phyloP scores from a whole-genome alignment of 2,888 invertebrate species.

The Bedellia somnulentella region DNA sequence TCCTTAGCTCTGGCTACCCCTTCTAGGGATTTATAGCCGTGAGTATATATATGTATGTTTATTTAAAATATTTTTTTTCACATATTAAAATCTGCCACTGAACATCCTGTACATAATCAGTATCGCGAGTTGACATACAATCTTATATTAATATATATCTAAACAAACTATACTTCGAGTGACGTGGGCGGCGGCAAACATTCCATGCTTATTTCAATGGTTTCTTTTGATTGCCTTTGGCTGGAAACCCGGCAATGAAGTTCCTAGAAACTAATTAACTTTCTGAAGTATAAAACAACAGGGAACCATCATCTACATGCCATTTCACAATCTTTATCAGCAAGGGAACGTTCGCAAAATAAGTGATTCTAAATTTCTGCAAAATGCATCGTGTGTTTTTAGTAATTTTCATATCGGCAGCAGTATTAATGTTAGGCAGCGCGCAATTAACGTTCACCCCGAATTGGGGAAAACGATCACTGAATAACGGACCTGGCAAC shows the following conservation, averaged over 20 bases:
- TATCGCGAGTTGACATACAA: not conserved
- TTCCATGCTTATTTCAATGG: not conserved
- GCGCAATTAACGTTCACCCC: constrained; percentile 61
- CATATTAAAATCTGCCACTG: not conserved
- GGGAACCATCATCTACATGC: too few species aligned
- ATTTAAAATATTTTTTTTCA: too few species aligned
- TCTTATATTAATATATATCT: not conserved
- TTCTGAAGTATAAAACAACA: constrained; percentile 2
- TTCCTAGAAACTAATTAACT: constrained; percentile 1
- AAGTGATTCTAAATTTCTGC: too few species aligned
- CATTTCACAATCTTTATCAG: too few species aligned
- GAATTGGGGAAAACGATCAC: constrained; percentile 55
- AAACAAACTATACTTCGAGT: not conserved
- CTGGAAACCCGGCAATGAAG: not conserved
- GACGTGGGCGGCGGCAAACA: not conserved
- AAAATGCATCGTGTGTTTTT: too few species aligned
- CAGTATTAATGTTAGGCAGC: too few species aligned
- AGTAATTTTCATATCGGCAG: constrained; percentile 13
- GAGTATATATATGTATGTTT: too few species aligned
- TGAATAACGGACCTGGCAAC: constrained; percentile 9
- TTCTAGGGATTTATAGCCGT: too few species aligned
- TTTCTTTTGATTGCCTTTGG: constrained; percentile 4
- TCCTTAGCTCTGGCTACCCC: too few species aligned
- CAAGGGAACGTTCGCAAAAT: too few species aligned
- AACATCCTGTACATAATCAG: not conserved